Evolutionary conservation across 2,113 vertebrate genomes (phyloP).

Genomic region (Otis tarda): DNA sequence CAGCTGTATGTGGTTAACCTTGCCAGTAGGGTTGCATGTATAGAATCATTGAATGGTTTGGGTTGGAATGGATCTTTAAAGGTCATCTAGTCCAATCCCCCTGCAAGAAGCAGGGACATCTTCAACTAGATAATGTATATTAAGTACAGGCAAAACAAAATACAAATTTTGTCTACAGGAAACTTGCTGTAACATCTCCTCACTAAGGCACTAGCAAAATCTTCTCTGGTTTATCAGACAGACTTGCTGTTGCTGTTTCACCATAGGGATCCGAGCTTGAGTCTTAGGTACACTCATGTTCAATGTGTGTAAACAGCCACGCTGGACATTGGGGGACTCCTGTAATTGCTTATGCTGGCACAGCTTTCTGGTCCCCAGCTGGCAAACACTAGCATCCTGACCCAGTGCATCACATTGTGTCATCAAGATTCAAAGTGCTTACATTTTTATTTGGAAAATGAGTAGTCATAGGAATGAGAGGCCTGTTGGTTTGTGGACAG

Average conservation of each 20-base stretch:
- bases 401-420: neutral
- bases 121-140: no score
- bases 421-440: neutral
- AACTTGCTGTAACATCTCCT: neutral
- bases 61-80: no score
- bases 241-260: neutral
- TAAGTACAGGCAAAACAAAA: neutral
- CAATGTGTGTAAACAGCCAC: rapidly evolving
- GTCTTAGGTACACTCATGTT: neutral
- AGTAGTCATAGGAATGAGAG: neutral
- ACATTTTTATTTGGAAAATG: neutral
- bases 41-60: no score
- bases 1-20: neutral
- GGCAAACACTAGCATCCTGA: neutral
- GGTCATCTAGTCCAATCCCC: no score
- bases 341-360: neutral
- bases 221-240: neutral
- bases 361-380: neutral
- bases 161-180: neutral
- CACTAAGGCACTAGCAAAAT: neutral
- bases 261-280: neutral
- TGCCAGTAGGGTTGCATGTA: neutral
- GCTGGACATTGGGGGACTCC: neutral
- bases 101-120: no score
- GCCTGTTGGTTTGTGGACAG: neutral